Conservation (phyloP, 2,797 vertebrate genomes). For the Odontamblyopus rebecca region DNA sequence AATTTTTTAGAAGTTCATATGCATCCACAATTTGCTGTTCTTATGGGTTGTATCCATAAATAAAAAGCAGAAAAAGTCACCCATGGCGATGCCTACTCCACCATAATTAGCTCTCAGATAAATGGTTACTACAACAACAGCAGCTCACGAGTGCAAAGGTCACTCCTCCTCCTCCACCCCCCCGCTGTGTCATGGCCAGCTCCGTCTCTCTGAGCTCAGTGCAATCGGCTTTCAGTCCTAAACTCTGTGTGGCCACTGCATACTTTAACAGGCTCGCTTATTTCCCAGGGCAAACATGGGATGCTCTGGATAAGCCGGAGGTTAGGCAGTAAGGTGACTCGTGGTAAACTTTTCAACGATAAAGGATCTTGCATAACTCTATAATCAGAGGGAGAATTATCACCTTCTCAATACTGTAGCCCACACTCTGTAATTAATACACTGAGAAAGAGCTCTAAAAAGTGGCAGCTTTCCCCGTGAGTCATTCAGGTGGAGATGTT, state of each 20-base stretch:
- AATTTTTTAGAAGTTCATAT: too few relatives aligned
- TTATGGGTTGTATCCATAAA: not conserved
- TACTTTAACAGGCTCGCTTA: constrained; percentile 62
- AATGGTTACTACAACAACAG: constrained; percentile 15
- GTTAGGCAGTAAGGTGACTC: constrained; percentile 45
- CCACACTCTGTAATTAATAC: constrained; percentile 9
- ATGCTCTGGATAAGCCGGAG: constrained; percentile 38
- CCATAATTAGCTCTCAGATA: constrained; percentile 22
- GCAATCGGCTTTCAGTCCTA: constrained; percentile 60
- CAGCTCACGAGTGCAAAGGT: constrained; percentile 11
- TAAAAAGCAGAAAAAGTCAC: constrained; percentile 17
- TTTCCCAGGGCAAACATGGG: constrained; percentile 54
- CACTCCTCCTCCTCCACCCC: not conserved
- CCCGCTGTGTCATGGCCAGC: constrained; percentile 20
- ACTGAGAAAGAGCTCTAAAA: constrained; percentile 9
- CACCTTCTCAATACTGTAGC: not conserved
- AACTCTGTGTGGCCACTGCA: constrained; percentile 46
- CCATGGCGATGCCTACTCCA: constrained; percentile 6
- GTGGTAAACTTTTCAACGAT: constrained; percentile 11
- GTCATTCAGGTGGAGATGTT: constrained; percentile 15
- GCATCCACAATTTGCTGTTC: too few relatives aligned
- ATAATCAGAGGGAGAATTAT: not conserved
- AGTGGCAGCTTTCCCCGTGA: constrained; percentile 17
- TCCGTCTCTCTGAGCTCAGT: constrained; percentile 19
- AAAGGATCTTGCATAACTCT: constrained; percentile 5